These are phyloP conservation scores for Pectinophora gossypiella DNA, from an alignment of 1,140 invertebrate species.

Conservation along the genomic window DNA sequence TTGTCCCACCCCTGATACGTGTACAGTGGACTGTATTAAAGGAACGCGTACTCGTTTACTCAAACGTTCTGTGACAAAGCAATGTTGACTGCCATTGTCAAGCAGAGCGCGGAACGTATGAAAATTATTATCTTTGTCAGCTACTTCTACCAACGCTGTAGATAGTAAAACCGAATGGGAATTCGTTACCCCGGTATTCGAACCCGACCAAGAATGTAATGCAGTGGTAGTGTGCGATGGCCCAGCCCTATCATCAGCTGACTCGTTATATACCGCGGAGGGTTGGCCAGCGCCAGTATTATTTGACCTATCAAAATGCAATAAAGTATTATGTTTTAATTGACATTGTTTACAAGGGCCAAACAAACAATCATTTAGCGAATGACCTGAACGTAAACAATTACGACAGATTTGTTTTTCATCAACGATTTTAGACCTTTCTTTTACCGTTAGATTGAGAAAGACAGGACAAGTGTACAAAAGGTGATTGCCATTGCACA, in stretches of 20 bases:
- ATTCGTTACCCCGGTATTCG: no score
- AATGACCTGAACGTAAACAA: conserved; percentile 2
- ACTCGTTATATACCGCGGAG: no score
- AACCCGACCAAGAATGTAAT: neutral
- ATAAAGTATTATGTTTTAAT: neutral
- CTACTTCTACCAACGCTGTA: no score
- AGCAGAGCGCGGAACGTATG: no score
- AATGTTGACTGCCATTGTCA: no score
- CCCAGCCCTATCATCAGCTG: neutral
- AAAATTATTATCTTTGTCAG: no score
- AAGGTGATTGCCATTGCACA: neutral
- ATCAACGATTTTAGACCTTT: neutral
- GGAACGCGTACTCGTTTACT: no score
- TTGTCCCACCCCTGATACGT: no score
- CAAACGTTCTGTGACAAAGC: no score
- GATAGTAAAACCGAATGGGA: no score
- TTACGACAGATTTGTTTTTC: conserved; percentile 3
- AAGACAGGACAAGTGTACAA: neutral
- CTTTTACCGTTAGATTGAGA: neutral
- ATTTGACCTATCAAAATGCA: neutral
- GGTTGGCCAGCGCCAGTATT: no score
- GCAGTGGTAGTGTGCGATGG: neutral
- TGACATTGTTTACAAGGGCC: conserved; percentile 7
- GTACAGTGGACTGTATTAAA: no score
- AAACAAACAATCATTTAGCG: neutral